Conservation (phyloP, 1,140 invertebrate species). For the Nephotettix cincticeps region DNA sequence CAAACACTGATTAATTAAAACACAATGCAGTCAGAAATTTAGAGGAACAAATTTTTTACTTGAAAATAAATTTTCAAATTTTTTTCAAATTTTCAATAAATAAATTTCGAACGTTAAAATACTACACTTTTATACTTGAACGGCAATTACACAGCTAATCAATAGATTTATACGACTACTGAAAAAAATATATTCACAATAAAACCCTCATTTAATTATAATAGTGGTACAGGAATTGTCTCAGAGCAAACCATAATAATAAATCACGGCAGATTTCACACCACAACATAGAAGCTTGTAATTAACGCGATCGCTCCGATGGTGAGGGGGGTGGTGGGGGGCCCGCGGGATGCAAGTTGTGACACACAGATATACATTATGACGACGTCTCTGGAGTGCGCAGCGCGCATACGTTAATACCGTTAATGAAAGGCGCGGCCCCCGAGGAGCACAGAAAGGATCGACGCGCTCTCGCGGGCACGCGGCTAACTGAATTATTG, state of each 20-base stretch:
- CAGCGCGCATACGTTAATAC: not conserved
- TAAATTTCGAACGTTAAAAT: too few species aligned
- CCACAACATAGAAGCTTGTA: not conserved
- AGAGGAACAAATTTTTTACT: too few species aligned
- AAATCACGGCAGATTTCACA: not conserved
- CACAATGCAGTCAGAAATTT: too few species aligned
- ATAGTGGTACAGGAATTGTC: too few species aligned
- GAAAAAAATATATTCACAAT: too few species aligned
- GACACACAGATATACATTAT: slow-evolving; percentile 8
- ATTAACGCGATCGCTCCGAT: not conserved
- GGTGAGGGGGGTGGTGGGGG: not conserved
- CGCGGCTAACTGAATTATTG: not conserved
- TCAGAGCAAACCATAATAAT: not conserved
- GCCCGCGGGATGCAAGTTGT: not conserved
- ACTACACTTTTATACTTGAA: too few species aligned
- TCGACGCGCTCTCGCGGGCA: not conserved
- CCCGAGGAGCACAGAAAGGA: not conserved
- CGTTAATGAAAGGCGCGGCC: slow-evolving; percentile 3
- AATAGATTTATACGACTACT: too few species aligned
- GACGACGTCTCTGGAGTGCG: not conserved
- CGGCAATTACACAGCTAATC: too few species aligned
- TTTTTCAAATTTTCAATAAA: too few species aligned
- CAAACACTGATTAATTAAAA: too few species aligned
- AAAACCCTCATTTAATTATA: too few species aligned
- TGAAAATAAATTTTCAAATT: too few species aligned